Evolutionary conservation across 2,888 invertebrate species (phyloP), one percentile per base, ranked within the genome.

Genomic region (Carabus problematicus): DNA sequence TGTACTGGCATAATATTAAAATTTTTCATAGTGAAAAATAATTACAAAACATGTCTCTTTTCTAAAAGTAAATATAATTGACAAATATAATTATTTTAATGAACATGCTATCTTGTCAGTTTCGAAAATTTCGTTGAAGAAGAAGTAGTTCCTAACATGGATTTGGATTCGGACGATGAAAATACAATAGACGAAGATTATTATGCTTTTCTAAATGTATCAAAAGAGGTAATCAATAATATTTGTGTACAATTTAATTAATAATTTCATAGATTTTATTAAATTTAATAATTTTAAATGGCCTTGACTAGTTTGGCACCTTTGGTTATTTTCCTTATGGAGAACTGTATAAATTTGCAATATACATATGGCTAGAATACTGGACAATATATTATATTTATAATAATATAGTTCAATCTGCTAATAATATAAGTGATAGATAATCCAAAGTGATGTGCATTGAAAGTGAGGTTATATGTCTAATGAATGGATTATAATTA

Each of bases 141-240:
- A 52, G 52, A 52, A 67, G 59, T 47, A 59, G 41, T 42, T 42
- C 18, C 16, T 40, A 75, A 74, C 19, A 89, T 91, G 89, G 89
- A 89, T 78, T 85, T 86, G 77, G 90, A 91, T 77, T 87, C 87
- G 56, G 91, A 91, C 74, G 89, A 87, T 76, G 86, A 87, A 74
- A 85, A 85, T 80, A 80, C 86, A 71, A 81, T 88, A 70, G 92
- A 93, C 82, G 94, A 94, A 77, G 93, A 95, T 83, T 95, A 91
- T 82, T 96, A 96, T 81, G 90, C 93, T 71, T 91, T 94, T 81
- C 84, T 96, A 64, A 95, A 95, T 84, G 86, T 96, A 72, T 86
- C 93, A 8, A 90, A 88, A 85, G 88, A 92, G 84, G 95, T 94
- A 87, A 88, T 86, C 80, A 70, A 64, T 40, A 12, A n/a, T 2